Evolutionary conservation across 2,888 invertebrate species (phyloP).

Genomic region (Norana najaformis): DNA sequence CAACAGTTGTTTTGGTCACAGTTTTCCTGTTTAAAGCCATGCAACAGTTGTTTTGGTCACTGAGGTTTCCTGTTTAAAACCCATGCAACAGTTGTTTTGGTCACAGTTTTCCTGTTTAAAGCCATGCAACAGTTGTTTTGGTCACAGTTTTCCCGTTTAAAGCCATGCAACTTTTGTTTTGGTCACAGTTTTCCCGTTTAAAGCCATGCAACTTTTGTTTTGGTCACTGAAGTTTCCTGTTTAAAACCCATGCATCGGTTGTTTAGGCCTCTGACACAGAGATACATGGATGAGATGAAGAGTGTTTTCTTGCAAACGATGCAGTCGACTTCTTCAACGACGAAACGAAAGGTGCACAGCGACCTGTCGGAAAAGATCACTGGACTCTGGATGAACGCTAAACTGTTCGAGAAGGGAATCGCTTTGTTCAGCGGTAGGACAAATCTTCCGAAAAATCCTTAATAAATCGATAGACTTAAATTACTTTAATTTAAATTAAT

Average conservation of each 20-base stretch:
- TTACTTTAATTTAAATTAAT: background rate
- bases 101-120: background rate
- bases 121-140: no score
- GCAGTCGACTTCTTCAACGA: constrained; percentile 36
- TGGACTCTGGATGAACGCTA: constrained; percentile 66
- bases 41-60: background rate
- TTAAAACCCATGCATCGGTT: background rate
- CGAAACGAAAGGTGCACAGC: constrained; percentile 75
- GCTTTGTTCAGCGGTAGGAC: constrained; percentile 58
- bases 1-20: no score
- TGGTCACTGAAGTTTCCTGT: background rate
- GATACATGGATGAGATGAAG: constrained; percentile 70
- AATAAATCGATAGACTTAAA: background rate
- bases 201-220: background rate
- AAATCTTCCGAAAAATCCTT: background rate
- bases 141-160: background rate
- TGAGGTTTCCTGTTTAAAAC: background rate
- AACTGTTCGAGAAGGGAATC: constrained; percentile 63
- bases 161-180: no score
- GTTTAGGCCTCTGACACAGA: constrained; percentile 42
- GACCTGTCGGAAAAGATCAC: constrained; percentile 83
- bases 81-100: background rate
- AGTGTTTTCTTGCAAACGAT: constrained; percentile 73
- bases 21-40: no score
- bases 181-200: background rate